These are phyloP conservation scores for Sylvicola cinctus DNA, from an alignment of 2,888 invertebrate genomes.

Conservation along the genomic window DNA sequence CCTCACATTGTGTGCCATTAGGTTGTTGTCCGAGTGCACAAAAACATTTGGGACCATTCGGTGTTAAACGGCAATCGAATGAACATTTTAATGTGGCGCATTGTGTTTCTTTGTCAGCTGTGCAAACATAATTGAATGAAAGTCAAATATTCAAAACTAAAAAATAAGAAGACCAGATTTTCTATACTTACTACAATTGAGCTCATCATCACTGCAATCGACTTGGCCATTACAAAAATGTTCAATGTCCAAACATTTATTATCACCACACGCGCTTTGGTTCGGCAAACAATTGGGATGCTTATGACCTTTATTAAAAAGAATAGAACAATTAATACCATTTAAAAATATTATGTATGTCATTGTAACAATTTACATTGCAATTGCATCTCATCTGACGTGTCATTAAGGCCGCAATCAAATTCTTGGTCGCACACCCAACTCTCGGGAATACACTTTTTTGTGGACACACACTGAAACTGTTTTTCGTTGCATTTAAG, in stretches of 20 bases:
- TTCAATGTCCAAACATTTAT: constrained; percentile 20
- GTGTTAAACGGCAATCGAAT: constrained; percentile 48
- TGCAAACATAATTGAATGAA: no score
- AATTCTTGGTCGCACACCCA: constrained; percentile 47
- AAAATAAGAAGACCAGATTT: no score
- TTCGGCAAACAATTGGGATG: background rate
- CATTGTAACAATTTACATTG: constrained; percentile 12
- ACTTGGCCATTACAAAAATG: constrained; percentile 23
- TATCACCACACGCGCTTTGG: constrained; percentile 5
- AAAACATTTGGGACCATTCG: constrained; percentile 50
- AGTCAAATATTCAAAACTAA: no score
- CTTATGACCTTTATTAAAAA: no score
- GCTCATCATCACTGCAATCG: constrained; percentile 26
- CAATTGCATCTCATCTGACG: constrained; percentile 37
- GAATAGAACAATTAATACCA: no score
- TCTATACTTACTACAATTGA: background rate
- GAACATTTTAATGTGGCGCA: constrained; percentile 36
- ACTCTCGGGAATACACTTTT: constrained; percentile 34
- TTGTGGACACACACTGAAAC: no score
- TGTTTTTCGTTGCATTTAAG: background rate
- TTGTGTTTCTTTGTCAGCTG: constrained; percentile 7
- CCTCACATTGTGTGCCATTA: constrained; percentile 39
- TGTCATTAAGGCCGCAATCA: constrained; percentile 32
- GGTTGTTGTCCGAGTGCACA: constrained; percentile 44
- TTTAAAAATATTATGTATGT: no score